phyloP scores from a whole-genome alignment of 1,140 invertebrate species.

The Rhagoletis zephyria region DNA sequence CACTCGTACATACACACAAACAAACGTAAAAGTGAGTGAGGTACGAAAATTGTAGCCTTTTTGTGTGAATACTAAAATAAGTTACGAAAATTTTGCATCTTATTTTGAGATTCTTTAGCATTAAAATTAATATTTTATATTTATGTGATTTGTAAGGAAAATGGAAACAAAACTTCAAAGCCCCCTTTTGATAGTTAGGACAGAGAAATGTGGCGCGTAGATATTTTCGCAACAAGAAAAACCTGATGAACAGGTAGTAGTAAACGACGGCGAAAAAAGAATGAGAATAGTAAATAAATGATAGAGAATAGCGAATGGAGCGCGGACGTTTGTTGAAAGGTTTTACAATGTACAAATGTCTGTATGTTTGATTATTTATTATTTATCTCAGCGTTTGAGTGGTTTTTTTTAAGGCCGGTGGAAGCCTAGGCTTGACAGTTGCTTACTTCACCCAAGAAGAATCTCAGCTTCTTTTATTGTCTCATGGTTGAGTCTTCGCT shows the following conservation, averaged over 20 bases:
- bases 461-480: conserved; percentile 17
- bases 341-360: background rate
- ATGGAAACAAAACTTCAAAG: background rate
- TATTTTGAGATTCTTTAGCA: too few relatives aligned
- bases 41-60: conserved; percentile 5
- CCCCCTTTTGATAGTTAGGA: background rate
- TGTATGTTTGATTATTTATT: background rate
- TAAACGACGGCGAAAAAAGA: conserved; percentile 26
- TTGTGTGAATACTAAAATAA: conserved; percentile 2
- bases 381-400: background rate
- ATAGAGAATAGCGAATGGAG: conserved; percentile 14
- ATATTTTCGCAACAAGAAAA: conserved; percentile 48
- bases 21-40: background rate
- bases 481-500: background rate
- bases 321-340: conserved; percentile 22
- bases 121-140: background rate
- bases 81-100: background rate
- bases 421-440: background rate
- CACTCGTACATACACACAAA: background rate
- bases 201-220: conserved; percentile 49
- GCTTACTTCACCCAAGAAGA: conserved; percentile 50
- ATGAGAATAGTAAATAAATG: conserved; percentile 3
- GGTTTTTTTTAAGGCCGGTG: background rate
- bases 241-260: conserved; percentile 50
- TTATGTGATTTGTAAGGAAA: background rate